phyloP scores from a whole-genome alignment of 2,113 vertebrate genomes.

The Choloepus hoffmanni region DNA sequence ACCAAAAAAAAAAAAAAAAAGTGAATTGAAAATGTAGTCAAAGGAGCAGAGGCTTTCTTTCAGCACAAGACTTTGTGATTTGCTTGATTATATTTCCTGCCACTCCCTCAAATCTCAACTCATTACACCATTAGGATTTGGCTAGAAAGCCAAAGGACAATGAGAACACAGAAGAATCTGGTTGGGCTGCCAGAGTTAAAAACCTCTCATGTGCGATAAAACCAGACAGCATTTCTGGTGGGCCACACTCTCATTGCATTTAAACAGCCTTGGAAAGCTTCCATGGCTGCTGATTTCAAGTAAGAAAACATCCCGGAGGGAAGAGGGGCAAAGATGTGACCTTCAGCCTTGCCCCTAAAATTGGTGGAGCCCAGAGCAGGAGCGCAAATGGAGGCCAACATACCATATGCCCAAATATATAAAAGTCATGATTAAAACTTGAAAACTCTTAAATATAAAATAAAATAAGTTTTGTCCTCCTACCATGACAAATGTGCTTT shows the following conservation, averaged over 20 bases:
- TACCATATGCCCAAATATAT: not conserved
- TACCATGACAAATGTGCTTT: not conserved
- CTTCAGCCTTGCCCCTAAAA: not conserved
- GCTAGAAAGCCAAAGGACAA: slow-evolving; percentile 48
- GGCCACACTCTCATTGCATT: slow-evolving; percentile 53
- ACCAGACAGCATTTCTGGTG: slow-evolving; percentile 68
- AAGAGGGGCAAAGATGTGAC: not conserved
- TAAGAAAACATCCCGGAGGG: slow-evolving; percentile 46
- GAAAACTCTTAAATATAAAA: not conserved
- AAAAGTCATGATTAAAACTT: not conserved
- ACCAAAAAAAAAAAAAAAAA: slow-evolving; percentile 45
- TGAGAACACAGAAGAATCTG: slow-evolving; percentile 54
- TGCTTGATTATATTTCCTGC: slow-evolving; percentile 30
- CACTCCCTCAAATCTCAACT: slow-evolving; percentile 23
- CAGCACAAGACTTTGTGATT: slow-evolving; percentile 9
- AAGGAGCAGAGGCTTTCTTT: not conserved
- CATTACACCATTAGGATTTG: slow-evolving; percentile 67
- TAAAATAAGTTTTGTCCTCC: not conserved
- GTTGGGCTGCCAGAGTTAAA: slow-evolving; percentile 66
- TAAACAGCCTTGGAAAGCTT: slow-evolving; percentile 70
- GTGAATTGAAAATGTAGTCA: slow-evolving; percentile 47
- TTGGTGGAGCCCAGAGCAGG: not conserved
- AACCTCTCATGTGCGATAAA: slow-evolving; percentile 69
- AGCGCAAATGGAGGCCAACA: not conserved
- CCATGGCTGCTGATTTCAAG: slow-evolving; percentile 69